Evolutionary conservation across 2,113 vertebrate genomes (phyloP).

Genomic region (Grallaria varia): DNA sequence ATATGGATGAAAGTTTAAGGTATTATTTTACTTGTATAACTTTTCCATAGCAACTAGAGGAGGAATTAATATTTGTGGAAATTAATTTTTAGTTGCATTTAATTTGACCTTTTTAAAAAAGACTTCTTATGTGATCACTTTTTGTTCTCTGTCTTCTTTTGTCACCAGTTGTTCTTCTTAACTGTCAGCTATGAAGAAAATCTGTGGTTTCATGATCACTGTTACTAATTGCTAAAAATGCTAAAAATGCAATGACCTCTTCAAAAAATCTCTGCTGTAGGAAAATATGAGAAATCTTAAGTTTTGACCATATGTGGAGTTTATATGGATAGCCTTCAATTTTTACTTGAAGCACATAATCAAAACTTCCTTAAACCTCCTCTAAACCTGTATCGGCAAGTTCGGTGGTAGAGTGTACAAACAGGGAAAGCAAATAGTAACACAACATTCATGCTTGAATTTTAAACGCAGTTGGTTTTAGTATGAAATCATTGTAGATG

Average conservation of each 20-base stretch:
- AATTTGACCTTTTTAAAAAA: neutral
- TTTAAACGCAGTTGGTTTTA: neutral
- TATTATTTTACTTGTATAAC: neutral
- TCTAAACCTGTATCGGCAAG: neutral
- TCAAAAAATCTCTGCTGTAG: neutral
- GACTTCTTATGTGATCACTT: neutral
- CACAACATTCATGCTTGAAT: accelerated
- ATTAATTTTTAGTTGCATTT: neutral
- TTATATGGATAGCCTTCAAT: neutral
- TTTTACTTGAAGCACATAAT: neutral
- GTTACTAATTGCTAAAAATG: neutral
- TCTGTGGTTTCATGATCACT: neutral
- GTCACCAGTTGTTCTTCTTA: neutral
- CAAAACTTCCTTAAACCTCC: neutral
- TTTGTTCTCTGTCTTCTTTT: neutral
- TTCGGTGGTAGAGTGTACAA: neutral
- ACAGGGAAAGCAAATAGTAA: neutral
- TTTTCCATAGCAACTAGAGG: neutral
- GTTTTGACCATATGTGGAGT: neutral
- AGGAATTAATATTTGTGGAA: neutral
- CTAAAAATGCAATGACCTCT: neutral
- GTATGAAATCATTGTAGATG: neutral
- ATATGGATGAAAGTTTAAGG: neutral
- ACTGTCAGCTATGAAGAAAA: neutral
- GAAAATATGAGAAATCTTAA: neutral